Percentiles rank a stretch among this genome's conserved stretches.
Conservation (phyloP, 1,140 invertebrate genomes). For the Hetaerina americana region DNA sequence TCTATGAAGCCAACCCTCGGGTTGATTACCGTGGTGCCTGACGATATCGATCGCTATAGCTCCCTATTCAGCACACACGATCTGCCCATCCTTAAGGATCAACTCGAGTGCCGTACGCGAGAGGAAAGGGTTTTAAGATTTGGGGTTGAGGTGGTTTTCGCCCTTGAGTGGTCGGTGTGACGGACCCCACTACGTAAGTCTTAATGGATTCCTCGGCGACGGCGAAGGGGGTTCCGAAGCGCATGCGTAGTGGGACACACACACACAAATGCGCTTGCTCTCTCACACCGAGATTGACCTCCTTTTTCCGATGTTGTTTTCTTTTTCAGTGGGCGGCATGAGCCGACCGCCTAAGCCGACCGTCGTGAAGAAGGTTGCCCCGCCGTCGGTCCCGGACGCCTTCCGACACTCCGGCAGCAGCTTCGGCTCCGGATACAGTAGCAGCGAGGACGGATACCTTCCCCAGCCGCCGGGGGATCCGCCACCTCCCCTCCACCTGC, state of each 20-base stretch:
- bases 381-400: conserved; percentile 59
- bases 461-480: conserved; percentile 25
- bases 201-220: background rate
- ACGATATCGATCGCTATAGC: too few species aligned
- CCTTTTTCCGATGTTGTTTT: conserved; percentile 22
- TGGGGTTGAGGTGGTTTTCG: too few species aligned
- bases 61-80: too few species aligned
- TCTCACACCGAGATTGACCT: conserved; percentile 10
- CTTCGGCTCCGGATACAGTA: conserved; percentile 61
- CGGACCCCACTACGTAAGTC: too few species aligned
- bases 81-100: too few species aligned
- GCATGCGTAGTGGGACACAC: conserved; percentile 5
- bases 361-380: conserved; percentile 68
- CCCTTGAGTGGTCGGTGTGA: too few species aligned
- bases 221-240: background rate
- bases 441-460: conserved; percentile 51
- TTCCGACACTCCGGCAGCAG: conserved; percentile 51
- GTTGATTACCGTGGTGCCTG: too few species aligned
- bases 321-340: conserved; percentile 63
- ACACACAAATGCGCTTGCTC: background rate
- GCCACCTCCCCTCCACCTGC: conserved; percentile 3
- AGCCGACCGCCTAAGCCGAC: conserved; percentile 59
- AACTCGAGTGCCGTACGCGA: too few species aligned
- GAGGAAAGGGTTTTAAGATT: too few species aligned
- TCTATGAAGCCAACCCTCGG: too few species aligned